Evolutionary conservation across 1,140 invertebrate species (phyloP).

Genomic region (Hirudo medicinalis): DNA sequence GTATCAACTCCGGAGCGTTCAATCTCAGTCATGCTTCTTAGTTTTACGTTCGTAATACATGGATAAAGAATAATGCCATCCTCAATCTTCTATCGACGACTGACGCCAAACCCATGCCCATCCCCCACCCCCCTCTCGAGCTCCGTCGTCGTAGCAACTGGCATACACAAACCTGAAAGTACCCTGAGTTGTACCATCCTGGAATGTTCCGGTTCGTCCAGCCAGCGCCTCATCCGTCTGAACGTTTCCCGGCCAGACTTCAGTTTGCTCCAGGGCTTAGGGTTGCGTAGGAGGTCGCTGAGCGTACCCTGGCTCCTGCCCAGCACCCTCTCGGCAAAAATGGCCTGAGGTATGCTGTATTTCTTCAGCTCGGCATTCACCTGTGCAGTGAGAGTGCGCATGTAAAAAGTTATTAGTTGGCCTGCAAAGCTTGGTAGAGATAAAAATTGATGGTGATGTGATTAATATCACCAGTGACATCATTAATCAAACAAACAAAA

Average conservation of each 20-base stretch:
- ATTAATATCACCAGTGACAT: too few species aligned
- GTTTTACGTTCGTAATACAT: too few species aligned
- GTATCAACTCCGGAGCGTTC: too few species aligned
- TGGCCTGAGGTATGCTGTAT: conserved; percentile 97
- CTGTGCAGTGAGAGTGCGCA: conserved; percentile 53
- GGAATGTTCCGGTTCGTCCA: conserved; percentile 98
- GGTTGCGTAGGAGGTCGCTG: conserved; percentile 88
- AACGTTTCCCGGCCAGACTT: conserved; percentile 98
- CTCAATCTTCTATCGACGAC: background rate
- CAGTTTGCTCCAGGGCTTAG: conserved; percentile 98
- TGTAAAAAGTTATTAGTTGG: conserved; percentile 74
- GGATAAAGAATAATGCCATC: too few species aligned
- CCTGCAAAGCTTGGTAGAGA: too few species aligned
- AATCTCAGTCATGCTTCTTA: too few species aligned
- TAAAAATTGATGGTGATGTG: too few species aligned
- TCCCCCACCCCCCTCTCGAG: background rate
- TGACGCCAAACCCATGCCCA: background rate
- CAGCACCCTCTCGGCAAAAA: conserved; percentile 93
- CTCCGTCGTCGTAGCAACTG: too few species aligned
- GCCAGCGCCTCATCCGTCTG: conserved; percentile 98
- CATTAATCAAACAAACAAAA: too few species aligned
- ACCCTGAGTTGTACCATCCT: conserved; percentile 87
- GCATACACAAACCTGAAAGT: conserved; percentile 58
- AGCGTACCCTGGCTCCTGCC: conserved; percentile 95
- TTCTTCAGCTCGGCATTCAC: conserved; percentile 96